phyloP scores from a whole-genome alignment of 2,888 invertebrate species.

The Mystacides longicornis region DNA sequence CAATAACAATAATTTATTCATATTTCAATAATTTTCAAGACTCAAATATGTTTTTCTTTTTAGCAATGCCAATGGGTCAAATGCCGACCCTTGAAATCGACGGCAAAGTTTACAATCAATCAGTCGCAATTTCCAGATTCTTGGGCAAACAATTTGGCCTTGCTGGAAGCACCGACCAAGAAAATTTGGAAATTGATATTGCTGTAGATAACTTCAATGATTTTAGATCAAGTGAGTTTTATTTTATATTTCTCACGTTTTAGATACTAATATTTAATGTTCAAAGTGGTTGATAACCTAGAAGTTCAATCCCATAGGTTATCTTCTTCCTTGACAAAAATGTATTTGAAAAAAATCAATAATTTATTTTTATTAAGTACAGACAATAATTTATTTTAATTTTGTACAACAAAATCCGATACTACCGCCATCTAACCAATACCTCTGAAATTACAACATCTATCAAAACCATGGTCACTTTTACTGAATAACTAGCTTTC shows the following conservation, averaged over 20 bases:
- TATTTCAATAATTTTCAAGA: background rate
- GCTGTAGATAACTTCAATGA: slow-evolving; percentile 55
- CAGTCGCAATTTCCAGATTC: slow-evolving; percentile 53
- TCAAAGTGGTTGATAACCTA: too few species aligned
- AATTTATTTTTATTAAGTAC: too few species aligned
- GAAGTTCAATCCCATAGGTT: too few species aligned
- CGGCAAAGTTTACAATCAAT: slow-evolving; percentile 54
- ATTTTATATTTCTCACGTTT: background rate
- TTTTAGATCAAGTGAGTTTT: slow-evolving; percentile 46
- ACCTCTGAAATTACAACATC: too few species aligned
- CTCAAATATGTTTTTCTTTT: slow-evolving; percentile 15
- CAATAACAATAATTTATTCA: background rate
- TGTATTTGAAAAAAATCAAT: too few species aligned
- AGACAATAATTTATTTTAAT: too few species aligned
- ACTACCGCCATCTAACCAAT: too few species aligned
- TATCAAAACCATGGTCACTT: too few species aligned
- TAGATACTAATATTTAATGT: too few species aligned
- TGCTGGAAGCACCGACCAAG: slow-evolving; percentile 48
- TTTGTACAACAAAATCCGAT: too few species aligned
- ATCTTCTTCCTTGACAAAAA: too few species aligned
- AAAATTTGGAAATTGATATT: slow-evolving; percentile 55
- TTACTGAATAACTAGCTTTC: too few species aligned
- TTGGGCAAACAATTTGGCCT: slow-evolving; percentile 54
- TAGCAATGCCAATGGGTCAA: slow-evolving; percentile 55
- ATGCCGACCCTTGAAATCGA: slow-evolving; percentile 56